A percentile compares a stretch with the other conserved stretches of the same genome.
phyloP scores from a whole-genome alignment of 1,140 invertebrate genomes.

The Drosophila nannoptera region DNA sequence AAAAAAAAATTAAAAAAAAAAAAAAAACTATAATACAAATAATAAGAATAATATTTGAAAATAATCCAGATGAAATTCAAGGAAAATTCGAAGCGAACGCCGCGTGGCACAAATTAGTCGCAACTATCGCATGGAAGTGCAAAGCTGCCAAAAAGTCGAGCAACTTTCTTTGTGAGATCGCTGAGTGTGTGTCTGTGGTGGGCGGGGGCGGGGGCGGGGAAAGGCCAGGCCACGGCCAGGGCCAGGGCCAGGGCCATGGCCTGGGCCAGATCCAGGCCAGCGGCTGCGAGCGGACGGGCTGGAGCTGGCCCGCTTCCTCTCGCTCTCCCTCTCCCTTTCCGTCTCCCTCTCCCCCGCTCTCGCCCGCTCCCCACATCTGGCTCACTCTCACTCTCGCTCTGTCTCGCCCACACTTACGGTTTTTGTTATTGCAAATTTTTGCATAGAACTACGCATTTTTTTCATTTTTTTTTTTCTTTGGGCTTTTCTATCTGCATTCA shows the following conservation, averaged over 20 bases:
- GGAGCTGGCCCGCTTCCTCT: no score
- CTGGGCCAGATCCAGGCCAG: background rate
- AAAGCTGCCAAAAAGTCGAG: constrained; percentile 20
- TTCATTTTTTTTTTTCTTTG: constrained; percentile 5
- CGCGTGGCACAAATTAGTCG: no score
- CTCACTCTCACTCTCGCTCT: background rate
- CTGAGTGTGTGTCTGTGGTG: constrained; percentile 2
- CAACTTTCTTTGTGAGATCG: constrained; percentile 35
- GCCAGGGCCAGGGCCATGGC: background rate
- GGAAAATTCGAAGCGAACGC: background rate
- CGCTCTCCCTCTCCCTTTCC: background rate
- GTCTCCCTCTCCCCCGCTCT: background rate
- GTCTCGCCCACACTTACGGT: background rate
- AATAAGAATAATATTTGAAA: background rate
- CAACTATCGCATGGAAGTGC: constrained; percentile 1
- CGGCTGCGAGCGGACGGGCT: background rate
- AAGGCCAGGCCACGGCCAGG: background rate
- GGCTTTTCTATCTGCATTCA: constrained; percentile 10
- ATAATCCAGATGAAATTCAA: background rate
- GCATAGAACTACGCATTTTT: constrained; percentile 6
- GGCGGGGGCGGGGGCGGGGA: background rate
- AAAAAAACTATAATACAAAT: background rate
- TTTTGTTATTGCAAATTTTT: constrained; percentile 9
- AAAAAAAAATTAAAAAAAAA: constrained; percentile 16
- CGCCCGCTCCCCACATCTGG: background rate